A percentile compares a stretch with the other conserved stretches of the same genome.
These are phyloP conservation scores for Drosophila meridionalis DNA, from an alignment of 2,888 invertebrate species.

Conservation along the genomic window DNA sequence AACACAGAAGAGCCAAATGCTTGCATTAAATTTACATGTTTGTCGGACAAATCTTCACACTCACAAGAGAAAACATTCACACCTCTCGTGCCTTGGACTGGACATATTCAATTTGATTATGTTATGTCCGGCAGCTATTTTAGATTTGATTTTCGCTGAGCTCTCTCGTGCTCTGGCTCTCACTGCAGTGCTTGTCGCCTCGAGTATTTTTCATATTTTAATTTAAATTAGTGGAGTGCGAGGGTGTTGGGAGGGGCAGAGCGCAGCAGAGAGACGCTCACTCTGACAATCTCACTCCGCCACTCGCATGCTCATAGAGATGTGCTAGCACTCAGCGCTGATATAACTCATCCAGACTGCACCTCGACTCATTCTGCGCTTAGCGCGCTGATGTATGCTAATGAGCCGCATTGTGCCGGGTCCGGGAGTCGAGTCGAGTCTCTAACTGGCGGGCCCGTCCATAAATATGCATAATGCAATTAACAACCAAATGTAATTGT, in stretches of 20 bases:
- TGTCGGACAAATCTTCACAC: conserved; percentile 10
- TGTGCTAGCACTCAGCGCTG: conserved; percentile 39
- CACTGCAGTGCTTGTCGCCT: conserved; percentile 28
- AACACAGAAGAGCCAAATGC: background rate
- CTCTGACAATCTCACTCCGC: background rate
- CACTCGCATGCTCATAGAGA: conserved; percentile 24
- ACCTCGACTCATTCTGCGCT: conserved; percentile 54
- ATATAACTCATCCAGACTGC: conserved; percentile 65
- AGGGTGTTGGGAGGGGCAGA: conserved; percentile 21
- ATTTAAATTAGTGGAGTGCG: conserved; percentile 70
- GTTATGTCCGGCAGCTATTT: conserved; percentile 77
- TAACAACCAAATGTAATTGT: conserved; percentile 84
- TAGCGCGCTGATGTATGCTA: conserved; percentile 80
- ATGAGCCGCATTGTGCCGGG: conserved; percentile 75
- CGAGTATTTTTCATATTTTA: conserved; percentile 77
- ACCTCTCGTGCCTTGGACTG: conserved; percentile 21
- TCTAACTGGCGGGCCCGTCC: conserved; percentile 53
- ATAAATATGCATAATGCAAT: conserved; percentile 84
- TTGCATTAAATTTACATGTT: conserved; percentile 16
- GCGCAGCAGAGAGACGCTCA: conserved; percentile 12
- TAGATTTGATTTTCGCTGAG: conserved; percentile 75
- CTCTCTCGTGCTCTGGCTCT: conserved; percentile 13
- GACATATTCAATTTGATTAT: conserved; percentile 70
- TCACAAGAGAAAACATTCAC: conserved; percentile 5
- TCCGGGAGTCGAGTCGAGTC: conserved; percentile 31